Base-by-base conservation (phyloP, 2,888 invertebrate genomes). In the Epinotia demarniana region DNA sequence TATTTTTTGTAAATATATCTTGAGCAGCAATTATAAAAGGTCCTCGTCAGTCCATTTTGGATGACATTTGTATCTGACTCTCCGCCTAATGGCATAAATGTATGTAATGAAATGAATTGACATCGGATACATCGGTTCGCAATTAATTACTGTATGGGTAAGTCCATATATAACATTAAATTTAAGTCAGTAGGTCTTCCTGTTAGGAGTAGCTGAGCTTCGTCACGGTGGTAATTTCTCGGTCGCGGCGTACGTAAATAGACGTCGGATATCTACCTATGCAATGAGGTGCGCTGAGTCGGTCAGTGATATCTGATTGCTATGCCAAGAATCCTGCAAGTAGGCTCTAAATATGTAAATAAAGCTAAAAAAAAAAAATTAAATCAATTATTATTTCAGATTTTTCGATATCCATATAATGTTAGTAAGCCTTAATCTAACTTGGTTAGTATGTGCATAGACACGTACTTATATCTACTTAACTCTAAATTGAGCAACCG, bases 261-360 rank as follows among this genome's bases (percentile, higher is more conserved):
- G 60, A 16, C 43, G 39, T 12, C 58, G 16, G 9, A 53, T 60
- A 23, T 66, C 53, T 66, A 23, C 61, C 53, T 66, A 75, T 71
- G 70, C 60, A 66, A 18, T 13, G 58, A 71, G 55, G 46, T 60
- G 43, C n/a, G 49, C 8, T 13, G 18, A 33, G 53, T 53, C 64
- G 55, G 71, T 64, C 70, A 71, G 46, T 19, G 71, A 27, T 16
- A 39, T 43, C 68, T 6, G 18, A 53, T 53, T 18, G 53, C 58
- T 66, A 67, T 67, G 61, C 58, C 71, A 71, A 61, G 71, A 60
- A 71, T 75, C 66, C 27, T 57, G 43, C 43, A 68, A 68, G 68
- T 68, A 39, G 57, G 57, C 19, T 49, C 43, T 4, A 27, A 27
- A 66, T 18, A 68, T 68, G 67, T 9, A 39, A 68, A 68, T 68